These are phyloP conservation scores for Neolamprologus kungweensis DNA, from an alignment of 2,113 vertebrate species.

Conservation along the genomic window DNA sequence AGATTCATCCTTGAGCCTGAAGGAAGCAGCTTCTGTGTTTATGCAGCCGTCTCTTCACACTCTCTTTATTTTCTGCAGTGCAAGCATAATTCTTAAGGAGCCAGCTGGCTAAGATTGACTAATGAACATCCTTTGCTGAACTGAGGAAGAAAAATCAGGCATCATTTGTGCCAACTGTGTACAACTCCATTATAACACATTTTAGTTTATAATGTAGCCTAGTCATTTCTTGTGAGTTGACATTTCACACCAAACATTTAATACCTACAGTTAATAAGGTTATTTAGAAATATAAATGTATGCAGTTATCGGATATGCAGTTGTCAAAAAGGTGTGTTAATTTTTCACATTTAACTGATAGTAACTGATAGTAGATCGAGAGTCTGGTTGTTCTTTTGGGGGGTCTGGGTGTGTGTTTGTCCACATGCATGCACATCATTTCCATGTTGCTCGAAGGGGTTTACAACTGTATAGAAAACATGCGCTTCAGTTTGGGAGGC, in stretches of 20 bases:
- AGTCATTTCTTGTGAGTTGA: neutral
- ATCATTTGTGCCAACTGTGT: neutral
- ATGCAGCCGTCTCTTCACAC: neutral
- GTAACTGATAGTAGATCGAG: neutral
- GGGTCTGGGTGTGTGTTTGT: neutral
- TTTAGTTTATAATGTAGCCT: neutral
- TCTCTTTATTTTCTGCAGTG: neutral
- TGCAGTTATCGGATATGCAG: neutral
- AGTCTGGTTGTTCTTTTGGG: neutral
- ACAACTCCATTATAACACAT: neutral
- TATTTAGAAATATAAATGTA: neutral
- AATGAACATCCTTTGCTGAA: neutral
- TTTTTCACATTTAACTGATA: neutral
- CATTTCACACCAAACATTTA: neutral
- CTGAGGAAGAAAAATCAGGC: neutral
- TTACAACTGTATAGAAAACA: neutral
- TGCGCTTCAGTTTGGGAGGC: neutral
- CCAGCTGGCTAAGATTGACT: neutral
- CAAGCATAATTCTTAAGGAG: neutral
- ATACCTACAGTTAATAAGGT: neutral
- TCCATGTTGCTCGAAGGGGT: neutral
- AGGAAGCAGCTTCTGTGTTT: neutral
- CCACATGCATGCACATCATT: neutral
- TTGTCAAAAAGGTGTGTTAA: neutral
- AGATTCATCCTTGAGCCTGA: conserved; percentile 14